Evolutionary conservation across 2,888 invertebrate genomes (phyloP), one percentile per base, ranked within the genome.

Genomic region (Thecocarcelia acutangulata): DNA sequence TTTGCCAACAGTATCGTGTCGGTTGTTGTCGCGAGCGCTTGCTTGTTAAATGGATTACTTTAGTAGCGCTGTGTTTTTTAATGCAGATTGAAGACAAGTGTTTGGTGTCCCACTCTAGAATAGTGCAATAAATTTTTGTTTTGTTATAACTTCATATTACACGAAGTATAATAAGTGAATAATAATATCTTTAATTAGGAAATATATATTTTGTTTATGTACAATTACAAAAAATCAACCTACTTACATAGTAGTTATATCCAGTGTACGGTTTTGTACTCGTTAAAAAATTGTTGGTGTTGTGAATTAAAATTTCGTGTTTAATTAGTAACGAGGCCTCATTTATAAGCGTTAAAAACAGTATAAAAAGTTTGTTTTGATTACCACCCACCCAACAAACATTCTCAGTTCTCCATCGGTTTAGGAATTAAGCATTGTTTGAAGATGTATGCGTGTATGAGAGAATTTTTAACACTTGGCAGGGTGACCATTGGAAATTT

Each of bases 21-120:
- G 89, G 88, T 89, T 89, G 90, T 89, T 89, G 90, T 88, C 88
- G 90, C 88, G 89, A 85, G 83, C 80, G 85, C 80, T 88, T 87
- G 85, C 61, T 80, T 80, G 37, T 79, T 68, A 68, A 58, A 56
- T 4, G 37, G 54, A 64, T 64, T 70, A 17, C 48, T 74, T 68
- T 76, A 80, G 80, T 63, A 56, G 54, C 70, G 66, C 74, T 75
- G 79, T 70, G 79, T 79, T 69, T 63, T n/a, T 33, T 74, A 37
- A 70, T 63, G 64, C 70, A 63, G 63, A 63, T 76, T 75, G 75
- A 69, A 80, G 83, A 83, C 79, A 80, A 80, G 66, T 80, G 66
- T 83, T 75, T 66, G 74, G 58, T 75, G 70, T 75, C 76, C 72
- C 56, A 75, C 73, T 76, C 72, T 83, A 83, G 68, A 80, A 76